A percentile compares a stretch with the other conserved stretches of the same genome.
Conservation (phyloP, 1,140 invertebrate species). For the Lasioglossum albipes region DNA sequence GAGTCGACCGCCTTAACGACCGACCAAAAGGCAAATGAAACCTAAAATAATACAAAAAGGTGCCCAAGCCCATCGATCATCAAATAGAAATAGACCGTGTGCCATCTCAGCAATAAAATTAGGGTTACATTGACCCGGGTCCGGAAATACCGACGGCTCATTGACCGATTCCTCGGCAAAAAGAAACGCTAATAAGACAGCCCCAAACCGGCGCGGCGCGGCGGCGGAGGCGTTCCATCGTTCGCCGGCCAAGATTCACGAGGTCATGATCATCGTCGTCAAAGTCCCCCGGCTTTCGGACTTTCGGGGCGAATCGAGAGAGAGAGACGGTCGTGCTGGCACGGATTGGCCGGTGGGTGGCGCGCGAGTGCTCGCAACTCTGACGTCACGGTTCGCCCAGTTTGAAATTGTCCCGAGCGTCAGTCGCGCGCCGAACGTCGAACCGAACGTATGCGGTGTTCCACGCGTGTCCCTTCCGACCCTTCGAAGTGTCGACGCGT, state of each 20-base stretch:
- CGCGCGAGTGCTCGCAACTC: slow-evolving; percentile 43
- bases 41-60: no score
- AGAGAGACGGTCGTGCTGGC: not conserved
- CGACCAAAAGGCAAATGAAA: no score
- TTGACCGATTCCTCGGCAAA: not conserved
- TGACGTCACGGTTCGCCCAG: slow-evolving; percentile 68
- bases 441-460: slow-evolving; percentile 33
- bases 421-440: slow-evolving; percentile 71
- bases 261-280: slow-evolving; percentile 37
- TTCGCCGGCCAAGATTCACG: slow-evolving; percentile 32
- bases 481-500: not conserved
- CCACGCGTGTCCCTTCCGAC: not conserved
- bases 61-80: no score
- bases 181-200: not conserved
- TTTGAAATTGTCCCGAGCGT: slow-evolving; percentile 64
- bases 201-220: no score
- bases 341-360: slow-evolving; percentile 27
- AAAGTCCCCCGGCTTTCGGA: not conserved
- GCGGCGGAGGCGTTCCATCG: not conserved
- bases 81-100: no score
- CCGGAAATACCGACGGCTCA: not conserved
- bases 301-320: slow-evolving; percentile 2
- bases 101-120: not conserved
- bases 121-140: not conserved
- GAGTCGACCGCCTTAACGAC: no score